Evolutionary conservation across 2,797 vertebrate species (phyloP).

Genomic region (Huso huso): DNA sequence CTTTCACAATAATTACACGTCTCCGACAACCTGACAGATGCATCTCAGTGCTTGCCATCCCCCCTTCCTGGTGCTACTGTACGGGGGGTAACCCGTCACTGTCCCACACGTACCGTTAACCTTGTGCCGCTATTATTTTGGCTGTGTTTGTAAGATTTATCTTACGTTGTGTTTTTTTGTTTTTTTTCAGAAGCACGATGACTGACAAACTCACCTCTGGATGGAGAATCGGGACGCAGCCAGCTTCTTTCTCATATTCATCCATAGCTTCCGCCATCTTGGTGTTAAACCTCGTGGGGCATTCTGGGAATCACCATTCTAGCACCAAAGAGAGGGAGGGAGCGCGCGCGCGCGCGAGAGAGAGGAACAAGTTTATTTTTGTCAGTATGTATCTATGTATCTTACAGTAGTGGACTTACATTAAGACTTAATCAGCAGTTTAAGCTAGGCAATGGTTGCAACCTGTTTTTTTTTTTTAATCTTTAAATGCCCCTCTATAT

Average conservation of each 20-base stretch:
- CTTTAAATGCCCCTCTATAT: too few species aligned
- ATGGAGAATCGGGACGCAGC: constrained; percentile 90
- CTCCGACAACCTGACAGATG: constrained; percentile 11
- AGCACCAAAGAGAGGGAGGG: constrained; percentile 18
- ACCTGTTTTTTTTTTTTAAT: too few species aligned
- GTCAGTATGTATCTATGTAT: too few species aligned
- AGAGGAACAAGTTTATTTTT: too few species aligned
- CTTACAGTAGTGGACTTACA: too few species aligned
- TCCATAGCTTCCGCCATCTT: constrained; percentile 97
- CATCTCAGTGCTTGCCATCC: constrained; percentile 9
- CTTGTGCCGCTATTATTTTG: not conserved
- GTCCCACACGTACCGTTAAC: not conserved
- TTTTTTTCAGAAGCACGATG: not conserved
- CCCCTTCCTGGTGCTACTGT: constrained; percentile 3
- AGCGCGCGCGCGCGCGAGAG: too few species aligned
- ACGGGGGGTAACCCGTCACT: not conserved
- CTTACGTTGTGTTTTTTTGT: not conserved
- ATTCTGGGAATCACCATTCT: constrained; percentile 74
- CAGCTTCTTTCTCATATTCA: constrained; percentile 89
- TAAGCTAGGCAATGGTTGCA: too few species aligned
- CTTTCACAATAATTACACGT: not conserved
- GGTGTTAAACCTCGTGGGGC: constrained; percentile 74
- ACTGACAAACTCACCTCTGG: constrained; percentile 69
- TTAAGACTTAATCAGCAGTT: too few species aligned
- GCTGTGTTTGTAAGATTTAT: not conserved